These are phyloP conservation scores for Pachliopta kotzebuea DNA, from an alignment of 2,888 invertebrate species.

Conservation along the genomic window DNA sequence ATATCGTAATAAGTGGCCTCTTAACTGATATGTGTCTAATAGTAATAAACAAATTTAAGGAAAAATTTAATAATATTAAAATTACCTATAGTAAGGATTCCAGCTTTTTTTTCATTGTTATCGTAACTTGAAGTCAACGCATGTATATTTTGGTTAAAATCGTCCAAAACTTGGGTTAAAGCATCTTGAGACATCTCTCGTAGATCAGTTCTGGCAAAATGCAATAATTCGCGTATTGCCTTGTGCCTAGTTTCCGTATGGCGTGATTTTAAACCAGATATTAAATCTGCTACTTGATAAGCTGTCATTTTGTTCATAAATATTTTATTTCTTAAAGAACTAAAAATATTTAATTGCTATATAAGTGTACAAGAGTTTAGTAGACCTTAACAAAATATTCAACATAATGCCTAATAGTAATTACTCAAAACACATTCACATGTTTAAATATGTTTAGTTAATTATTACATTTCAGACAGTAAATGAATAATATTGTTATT, in stretches of 20 bases:
- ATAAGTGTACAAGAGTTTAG: background rate
- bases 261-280: constrained; percentile 92
- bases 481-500: constrained; percentile 10
- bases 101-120: constrained; percentile 96
- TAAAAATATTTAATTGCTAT: background rate
- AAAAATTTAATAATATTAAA: constrained; percentile 22
- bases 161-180: constrained; percentile 92
- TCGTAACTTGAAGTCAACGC: constrained; percentile 96
- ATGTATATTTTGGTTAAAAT: constrained; percentile 96
- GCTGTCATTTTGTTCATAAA: constrained; percentile 45
- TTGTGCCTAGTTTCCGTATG: constrained; percentile 91
- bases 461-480: constrained; percentile 9
- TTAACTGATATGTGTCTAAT: background rate
- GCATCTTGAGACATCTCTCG: constrained; percentile 94
- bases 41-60: background rate
- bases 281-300: constrained; percentile 86
- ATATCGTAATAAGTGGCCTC: background rate
- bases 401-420: background rate
- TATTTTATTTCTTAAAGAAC: constrained; percentile 4
- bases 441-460: background rate
- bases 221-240: constrained; percentile 92
- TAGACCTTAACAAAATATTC: background rate
- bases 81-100: constrained; percentile 93
- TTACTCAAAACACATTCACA: background rate
- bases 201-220: constrained; percentile 93